Base-by-base conservation (phyloP, 2,797 vertebrate species). In the Thalassophryne amazonica region DNA sequence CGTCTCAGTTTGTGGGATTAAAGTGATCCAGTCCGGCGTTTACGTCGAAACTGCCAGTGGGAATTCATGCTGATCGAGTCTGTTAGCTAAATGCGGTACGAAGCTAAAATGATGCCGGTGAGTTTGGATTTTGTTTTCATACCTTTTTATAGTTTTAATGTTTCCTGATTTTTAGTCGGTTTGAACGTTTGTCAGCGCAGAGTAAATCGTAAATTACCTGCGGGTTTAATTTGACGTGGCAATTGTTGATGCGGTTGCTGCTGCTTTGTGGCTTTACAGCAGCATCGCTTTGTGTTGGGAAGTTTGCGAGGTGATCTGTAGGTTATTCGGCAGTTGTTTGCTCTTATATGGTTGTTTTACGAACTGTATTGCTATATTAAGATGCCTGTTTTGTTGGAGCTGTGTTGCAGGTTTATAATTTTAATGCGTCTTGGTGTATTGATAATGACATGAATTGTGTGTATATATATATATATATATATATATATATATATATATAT, bases 31-130 rank as follows among this genome's bases (percentile, higher is more conserved):
- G 75, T 70, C 60, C 53, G 8, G 35, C 42, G 77, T 72, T 81
- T 81, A 80, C 78, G 78, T 78, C 80, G 81, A 85, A 84, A 86
- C 86, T 66, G 60, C 62, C 76, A 22, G 59, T 28, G 62, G 55
- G 67, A 63, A 71, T 81, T 83, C 68, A 60, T 75, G 65, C 66
- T 62, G 76, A n/a, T n/a, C n/a, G n/a, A 46, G 60, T 35, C 31
- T 53, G 34, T 57, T 51, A 80, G 88, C 84, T 91, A 89, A 88
- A 95, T 95, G 94, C 91, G 93, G 81, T 92, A 94, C 92, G 92
- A 92, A 76, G 90, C 92, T 87, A 96, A 92, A 70, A 97, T 97
- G 95, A 96, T 98, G 95, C 95, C 95, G 93, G 95, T 98, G 72
- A 95, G 95, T 87, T 52, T 9, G 10, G 29, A 3, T 49, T 53